Base-by-base conservation (phyloP, 2,797 vertebrate species). In the Streptopelia turtur region DNA sequence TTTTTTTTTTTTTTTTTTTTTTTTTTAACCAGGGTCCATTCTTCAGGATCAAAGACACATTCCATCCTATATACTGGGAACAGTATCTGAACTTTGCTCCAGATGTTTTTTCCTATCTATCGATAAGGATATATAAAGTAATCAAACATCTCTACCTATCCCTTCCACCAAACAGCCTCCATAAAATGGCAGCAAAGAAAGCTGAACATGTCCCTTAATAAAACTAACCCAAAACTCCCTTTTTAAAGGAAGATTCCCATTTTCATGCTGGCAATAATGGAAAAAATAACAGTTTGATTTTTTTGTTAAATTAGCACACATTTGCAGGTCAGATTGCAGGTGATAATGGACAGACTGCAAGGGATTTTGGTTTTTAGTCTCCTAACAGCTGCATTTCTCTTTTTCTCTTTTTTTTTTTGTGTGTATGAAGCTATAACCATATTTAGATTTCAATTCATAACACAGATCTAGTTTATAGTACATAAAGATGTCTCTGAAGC, bases 371-470 rank as follows among this genome's bases (percentile, higher is more conserved):
- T 1, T 69, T 90, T 69, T 37, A 65, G 50, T 27, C 64, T 74
- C 24, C 39, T 41, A 56, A 84, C 21, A 24, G 37, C 24, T 94
- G 23, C 21, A 88, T 72, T 87, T 59, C n/a, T 76, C 59, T 43
- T 75, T 21, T 10, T 10, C 7, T 28, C 39, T 39, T 39, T 39
- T 39, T 3, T 12, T 25, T 41, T n/a, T 47, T 60, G 59, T 69
- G 57, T 91, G 31, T 3, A 6, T 35, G 25, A 86, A 43, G 52
- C 57, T 52, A 83, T 35, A 87, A 85, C 71, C 83, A 65, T 75
- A 94, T 74, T 90, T 71, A 83, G 84, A 91, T 77, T 95, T 79
- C 85, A 88, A 77, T 93, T 86, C 95, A 85, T 95, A 94, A 63
- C 69, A 77, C 33, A 87, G 94, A 66, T 50, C 55, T 92, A 87